Evolutionary conservation across 2,888 invertebrate genomes (phyloP).

Genomic region (Sinohyriopsis cumingii): DNA sequence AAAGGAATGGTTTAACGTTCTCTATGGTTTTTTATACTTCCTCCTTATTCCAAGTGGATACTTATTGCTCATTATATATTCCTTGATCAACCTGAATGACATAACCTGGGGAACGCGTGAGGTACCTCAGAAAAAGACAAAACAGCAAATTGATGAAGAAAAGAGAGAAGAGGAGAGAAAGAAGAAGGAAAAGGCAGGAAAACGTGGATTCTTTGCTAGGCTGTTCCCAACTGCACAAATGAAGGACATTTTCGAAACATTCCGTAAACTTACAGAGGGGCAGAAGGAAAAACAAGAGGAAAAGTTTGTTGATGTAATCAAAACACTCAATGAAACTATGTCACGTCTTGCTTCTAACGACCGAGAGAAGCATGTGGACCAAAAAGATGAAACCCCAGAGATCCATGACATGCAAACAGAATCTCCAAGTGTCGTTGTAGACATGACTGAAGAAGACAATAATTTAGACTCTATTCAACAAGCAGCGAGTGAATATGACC

Average conservation of each 20-base stretch:
- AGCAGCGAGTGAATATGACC: no score
- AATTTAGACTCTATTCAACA: no score
- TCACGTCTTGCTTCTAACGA: neutral
- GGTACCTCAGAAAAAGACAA: conserved; percentile 58
- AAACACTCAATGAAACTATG: conserved; percentile 16
- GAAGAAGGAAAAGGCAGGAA: conserved; percentile 86
- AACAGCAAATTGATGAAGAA: conserved; percentile 76
- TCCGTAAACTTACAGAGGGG: conserved; percentile 27
- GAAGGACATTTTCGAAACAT: conserved; percentile 50
- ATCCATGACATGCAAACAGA: conserved; percentile 1
- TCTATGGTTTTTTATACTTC: conserved; percentile 63
- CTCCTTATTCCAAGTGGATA: conserved; percentile 68
- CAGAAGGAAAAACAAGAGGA: conserved; percentile 27
- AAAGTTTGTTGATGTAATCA: conserved; percentile 17
- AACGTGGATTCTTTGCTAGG: conserved; percentile 76
- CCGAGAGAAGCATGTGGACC: conserved; percentile 18
- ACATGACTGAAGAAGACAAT: no score
- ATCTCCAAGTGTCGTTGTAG: neutral
- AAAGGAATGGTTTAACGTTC: conserved; percentile 63
- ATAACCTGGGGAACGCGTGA: conserved; percentile 70
- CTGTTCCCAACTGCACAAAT: conserved; percentile 30
- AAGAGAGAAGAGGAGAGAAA: conserved; percentile 77
- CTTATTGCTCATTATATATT: conserved; percentile 67
- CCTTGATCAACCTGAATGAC: conserved; percentile 64
- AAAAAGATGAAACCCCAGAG: conserved; percentile 3